Conservation (phyloP, 1,140 invertebrate genomes). For the Scaptomyza pallida region DNA sequence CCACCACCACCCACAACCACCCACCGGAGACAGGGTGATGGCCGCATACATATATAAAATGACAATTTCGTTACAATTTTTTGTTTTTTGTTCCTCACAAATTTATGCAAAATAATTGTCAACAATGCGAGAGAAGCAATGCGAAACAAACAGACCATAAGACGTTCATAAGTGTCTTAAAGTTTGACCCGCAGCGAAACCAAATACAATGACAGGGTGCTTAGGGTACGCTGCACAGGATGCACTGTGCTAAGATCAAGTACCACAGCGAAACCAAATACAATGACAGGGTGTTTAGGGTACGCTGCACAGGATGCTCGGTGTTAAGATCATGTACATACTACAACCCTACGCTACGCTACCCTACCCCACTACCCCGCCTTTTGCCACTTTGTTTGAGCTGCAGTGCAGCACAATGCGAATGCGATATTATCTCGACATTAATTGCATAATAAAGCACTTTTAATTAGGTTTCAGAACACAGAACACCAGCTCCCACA, state of each 20-base stretch:
- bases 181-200: conserved; percentile 36
- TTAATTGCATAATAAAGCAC: conserved; percentile 82
- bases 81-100: conserved; percentile 45
- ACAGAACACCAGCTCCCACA: conserved; percentile 49
- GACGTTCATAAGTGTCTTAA: conserved; percentile 7
- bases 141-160: conserved; percentile 2
- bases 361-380: background rate
- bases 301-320: background rate
- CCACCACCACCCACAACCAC: background rate
- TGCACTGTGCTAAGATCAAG: conserved; percentile 16
- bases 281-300: background rate
- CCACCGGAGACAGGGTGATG: background rate
- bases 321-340: conserved; percentile 31
- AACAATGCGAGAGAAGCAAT: conserved; percentile 47
- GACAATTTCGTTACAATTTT: conserved; percentile 50
- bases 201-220: background rate
- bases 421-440: conserved; percentile 76
- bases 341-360: background rate
- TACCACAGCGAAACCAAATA: conserved; percentile 22
- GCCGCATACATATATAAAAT: conserved; percentile 25
- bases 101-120: conserved; percentile 69
- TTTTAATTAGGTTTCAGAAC: conserved; percentile 80
- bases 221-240: background rate
- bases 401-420: conserved; percentile 34
- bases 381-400: conserved; percentile 13